Evolutionary conservation across 2,113 vertebrate species (phyloP).

Genomic region (Orthonyx spaldingii): DNA sequence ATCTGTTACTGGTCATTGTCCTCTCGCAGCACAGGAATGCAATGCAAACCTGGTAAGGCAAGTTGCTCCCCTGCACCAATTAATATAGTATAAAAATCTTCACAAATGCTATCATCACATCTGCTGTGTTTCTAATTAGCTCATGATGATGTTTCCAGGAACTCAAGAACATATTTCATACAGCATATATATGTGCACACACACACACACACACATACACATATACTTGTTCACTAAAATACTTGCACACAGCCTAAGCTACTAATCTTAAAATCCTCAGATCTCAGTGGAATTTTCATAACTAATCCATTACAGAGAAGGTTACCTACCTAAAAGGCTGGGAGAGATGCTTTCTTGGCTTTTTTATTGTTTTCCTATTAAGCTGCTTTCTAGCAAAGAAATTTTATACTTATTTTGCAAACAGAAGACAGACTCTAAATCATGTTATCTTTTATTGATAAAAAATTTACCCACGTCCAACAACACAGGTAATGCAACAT

Average conservation of each 20-base stretch:
- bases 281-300: background rate
- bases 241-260: background rate
- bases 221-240: background rate
- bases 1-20: background rate
- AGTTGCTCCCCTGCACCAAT: background rate
- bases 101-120: background rate
- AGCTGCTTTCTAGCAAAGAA: background rate
- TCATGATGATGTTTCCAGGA: background rate
- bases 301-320: background rate
- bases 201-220: background rate
- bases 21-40: background rate
- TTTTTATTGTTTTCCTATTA: background rate
- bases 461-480: background rate
- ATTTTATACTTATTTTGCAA: background rate
- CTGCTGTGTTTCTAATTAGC: background rate
- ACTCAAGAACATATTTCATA: background rate
- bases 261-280: background rate
- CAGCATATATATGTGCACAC: background rate
- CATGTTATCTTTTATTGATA: background rate
- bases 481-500: background rate
- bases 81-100: background rate
- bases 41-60: background rate
- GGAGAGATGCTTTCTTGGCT: background rate
- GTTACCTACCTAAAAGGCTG: background rate
- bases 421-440: background rate